Evolutionary conservation across 53 echinoderm and acorn worm genomes (phyloP), one percentile per base, ranked within the genome.

Genomic region (Holothuria scabra): DNA sequence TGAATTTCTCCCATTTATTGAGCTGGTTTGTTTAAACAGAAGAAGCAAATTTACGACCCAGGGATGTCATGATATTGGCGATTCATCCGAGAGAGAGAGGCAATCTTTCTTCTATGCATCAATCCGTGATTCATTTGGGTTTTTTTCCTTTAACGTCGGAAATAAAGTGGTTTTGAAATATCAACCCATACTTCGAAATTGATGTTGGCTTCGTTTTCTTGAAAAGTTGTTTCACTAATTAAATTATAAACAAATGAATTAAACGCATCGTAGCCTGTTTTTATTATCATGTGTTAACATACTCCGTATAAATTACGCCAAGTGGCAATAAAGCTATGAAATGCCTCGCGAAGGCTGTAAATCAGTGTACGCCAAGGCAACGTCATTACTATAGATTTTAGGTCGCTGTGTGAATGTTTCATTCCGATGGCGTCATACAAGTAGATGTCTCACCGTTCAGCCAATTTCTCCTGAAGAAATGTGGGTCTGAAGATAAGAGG

Each of bases 211-310:
- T 32, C 58, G 28, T 28, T 28, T 58, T 57, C 58, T 56, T 29
- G 78, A 58, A 78, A 78, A 56, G 21, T 58, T 78, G 78, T 78
- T 52, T 58, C 78, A 56, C 78, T 78, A 78, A 78, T 78, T 78
- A 78, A 78, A 78, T 78, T 78, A 78, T 78, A 78, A 78, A 78
- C 78, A 78, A 78, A 78, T 78, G 78, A 78, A 78, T 78, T 78
- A 78, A 78, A 78, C 52, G 78, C 56, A 78, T 58, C 56, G 56
- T 78, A 58, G 78, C 31, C 31, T 56, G 57, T 78, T 56, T 78
- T 78, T 78, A 57, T 78, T 28, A 57, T 58, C 56, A 32, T 56
- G 32, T 78, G 58, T 78, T 33, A 32, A 78, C 78, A 78, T 58
- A 78, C 58, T 57, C 30, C 59, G 78, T 78, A 78, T 78, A 56